phyloP scores from a whole-genome alignment of 2,797 vertebrate genomes.

The Liasis olivaceus region DNA sequence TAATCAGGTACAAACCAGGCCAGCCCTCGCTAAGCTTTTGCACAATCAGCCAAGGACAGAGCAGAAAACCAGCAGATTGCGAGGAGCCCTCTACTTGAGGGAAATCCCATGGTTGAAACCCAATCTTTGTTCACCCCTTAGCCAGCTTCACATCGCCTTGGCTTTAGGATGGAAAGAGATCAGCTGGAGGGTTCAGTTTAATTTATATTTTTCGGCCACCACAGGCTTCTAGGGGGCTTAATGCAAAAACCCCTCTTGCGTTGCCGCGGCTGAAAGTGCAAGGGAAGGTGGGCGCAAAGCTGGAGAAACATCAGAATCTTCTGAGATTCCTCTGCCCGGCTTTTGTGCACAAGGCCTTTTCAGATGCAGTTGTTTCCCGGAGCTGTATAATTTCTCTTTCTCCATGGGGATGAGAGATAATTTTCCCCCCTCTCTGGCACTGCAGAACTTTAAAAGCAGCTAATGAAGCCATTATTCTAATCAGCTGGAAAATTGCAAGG shows the following conservation, averaged over 20 bases:
- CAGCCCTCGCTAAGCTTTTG: background rate
- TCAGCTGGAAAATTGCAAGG: background rate
- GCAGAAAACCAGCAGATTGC: background rate
- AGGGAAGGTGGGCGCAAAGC: background rate
- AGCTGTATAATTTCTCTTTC: background rate
- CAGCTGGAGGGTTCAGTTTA: background rate
- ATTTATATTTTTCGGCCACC: background rate
- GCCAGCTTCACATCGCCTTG: background rate
- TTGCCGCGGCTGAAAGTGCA: too few species aligned
- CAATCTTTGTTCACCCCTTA: background rate
- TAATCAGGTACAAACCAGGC: background rate
- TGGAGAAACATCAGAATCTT: too few species aligned
- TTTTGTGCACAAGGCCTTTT: too few species aligned
- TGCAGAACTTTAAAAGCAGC: constrained; percentile 20
- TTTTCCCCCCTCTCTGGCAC: background rate
- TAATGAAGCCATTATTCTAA: background rate
- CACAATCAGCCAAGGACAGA: background rate
- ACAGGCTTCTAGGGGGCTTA: background rate
- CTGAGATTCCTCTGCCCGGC: background rate
- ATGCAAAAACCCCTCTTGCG: too few species aligned
- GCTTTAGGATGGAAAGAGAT: background rate
- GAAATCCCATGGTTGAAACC: background rate
- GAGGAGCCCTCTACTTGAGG: background rate
- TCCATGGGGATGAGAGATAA: too few species aligned
- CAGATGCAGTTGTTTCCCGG: background rate